Evolutionary conservation across 92 coral and sea anemone genomes (phyloP), one percentile per base, ranked within the genome.

Genomic region (Nematostella vectensis): DNA sequence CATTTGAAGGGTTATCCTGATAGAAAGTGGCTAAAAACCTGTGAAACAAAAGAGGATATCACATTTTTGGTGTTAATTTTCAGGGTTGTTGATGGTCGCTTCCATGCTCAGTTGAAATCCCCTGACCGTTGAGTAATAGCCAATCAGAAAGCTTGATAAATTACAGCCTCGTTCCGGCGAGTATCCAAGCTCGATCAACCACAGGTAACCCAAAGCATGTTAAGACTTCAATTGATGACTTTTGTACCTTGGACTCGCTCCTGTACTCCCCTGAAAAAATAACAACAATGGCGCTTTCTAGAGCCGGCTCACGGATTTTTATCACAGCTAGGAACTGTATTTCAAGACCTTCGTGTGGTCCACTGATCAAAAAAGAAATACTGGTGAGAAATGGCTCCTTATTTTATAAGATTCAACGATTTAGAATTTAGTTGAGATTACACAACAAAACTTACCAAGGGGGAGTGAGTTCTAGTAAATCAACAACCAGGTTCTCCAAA

Each of bases 101-200:
- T 64, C 70, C 61, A 64, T 64, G 61, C 15, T 45, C 4, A 10
- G 63, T 66, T 66, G 56, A 66, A 66, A 54, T 66, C 55, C 52
- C 63, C 72, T 39, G 72, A 66, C 72, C 72, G 72, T 66, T 66
- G 72, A 55, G 18, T 47, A 36, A 38, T 47, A 66, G 56, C 72
- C 72, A 66, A 66, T 66, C 72, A 66, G 59, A 55, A 47, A 17
- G 38, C 62, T 9, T 4, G 21, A 33, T n/a, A n/a, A n/a, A n/a
- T n/a, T n/a, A n/a, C n/a, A n/a, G n/a, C n/a, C n/a, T n/a, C n/a
- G n/a, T n/a, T n/a, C n/a, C n/a, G n/a, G 40, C 40, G 40, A 33
- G 40, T 6, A 6, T 6, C 40, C 40, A 15, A 15, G 6, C 8
- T 15, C 15, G 8, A 6, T 33, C 40, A 6, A 33, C 40, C 40